Conservation (phyloP, 2,113 vertebrate species). For the Anas platyrhynchos region DNA sequence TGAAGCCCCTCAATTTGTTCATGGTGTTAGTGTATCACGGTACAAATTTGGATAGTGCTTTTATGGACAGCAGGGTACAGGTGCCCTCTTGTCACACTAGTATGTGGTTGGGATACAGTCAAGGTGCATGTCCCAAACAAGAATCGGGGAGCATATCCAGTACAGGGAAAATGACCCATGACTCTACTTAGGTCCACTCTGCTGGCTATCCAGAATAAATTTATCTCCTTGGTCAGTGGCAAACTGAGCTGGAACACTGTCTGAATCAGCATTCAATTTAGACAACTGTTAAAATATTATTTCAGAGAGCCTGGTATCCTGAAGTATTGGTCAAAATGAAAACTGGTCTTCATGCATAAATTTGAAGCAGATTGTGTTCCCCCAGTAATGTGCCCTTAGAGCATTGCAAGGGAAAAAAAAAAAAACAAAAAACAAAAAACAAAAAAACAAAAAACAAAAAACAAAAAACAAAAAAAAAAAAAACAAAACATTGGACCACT, state of each 20-base stretch:
- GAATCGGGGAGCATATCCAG: not conserved
- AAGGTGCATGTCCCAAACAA: not conserved
- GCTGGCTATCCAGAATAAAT: not conserved
- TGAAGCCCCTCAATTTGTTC: not conserved
- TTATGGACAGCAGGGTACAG: not conserved
- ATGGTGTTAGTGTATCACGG: not conserved
- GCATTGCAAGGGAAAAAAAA: not conserved
- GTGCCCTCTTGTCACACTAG: not conserved
- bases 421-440: not conserved
- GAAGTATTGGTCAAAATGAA: not conserved
- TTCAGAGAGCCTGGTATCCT: not conserved
- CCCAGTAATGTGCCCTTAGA: not conserved
- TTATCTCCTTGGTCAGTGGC: not conserved
- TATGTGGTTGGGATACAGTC: not conserved
- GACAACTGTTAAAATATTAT: slow-evolving; percentile 39
- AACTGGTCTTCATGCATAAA: not conserved
- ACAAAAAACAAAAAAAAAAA: no score
- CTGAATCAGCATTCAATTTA: not conserved
- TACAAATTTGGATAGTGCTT: no score
- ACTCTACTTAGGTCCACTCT: not conserved
- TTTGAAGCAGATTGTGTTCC: not conserved
- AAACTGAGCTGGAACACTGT: not conserved
- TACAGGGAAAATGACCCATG: not conserved
- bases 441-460: not conserved
- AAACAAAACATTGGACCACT: not conserved